Percentiles rank a stretch among this genome's conserved stretches.
Evolutionary conservation across 2,797 vertebrate genomes (phyloP).

Genomic region (Parauchenoglanis punctatus): DNA sequence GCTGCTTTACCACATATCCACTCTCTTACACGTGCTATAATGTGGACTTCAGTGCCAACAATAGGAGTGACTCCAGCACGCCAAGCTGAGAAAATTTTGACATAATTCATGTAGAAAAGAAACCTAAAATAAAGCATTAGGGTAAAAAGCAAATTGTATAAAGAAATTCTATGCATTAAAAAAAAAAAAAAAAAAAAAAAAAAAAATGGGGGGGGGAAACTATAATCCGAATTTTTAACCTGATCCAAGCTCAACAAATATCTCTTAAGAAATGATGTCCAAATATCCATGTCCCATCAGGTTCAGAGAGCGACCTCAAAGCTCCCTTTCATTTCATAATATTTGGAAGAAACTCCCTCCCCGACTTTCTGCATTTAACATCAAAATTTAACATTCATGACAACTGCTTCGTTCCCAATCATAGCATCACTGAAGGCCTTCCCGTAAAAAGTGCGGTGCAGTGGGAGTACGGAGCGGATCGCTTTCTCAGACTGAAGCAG

Average conservation of each 20-base stretch:
- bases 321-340: slow-evolving; percentile 5
- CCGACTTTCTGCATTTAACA: not conserved
- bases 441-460: slow-evolving; percentile 29
- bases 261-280: not conserved
- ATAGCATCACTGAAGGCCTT: slow-evolving; percentile 57
- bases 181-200: too few relatives aligned
- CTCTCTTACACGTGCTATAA: not conserved
- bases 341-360: not conserved
- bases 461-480: slow-evolving; percentile 18
- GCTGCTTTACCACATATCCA: not conserved
- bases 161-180: not conserved
- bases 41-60: not conserved
- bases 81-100: too few relatives aligned
- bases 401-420: slow-evolving; percentile 34
- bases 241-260: slow-evolving; percentile 54
- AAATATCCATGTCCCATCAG: not conserved
- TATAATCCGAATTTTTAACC: not conserved
- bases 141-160: not conserved
- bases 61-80: not conserved
- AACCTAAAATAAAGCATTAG: not conserved
- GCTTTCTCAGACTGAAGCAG: slow-evolving; percentile 16
- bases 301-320: not conserved
- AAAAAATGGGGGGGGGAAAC: too few relatives aligned
- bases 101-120: not conserved
- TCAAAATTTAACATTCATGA: not conserved